These are phyloP conservation scores for Nixonia krombeini DNA, from an alignment of 1,140 invertebrate genomes.

Conservation along the genomic window DNA sequence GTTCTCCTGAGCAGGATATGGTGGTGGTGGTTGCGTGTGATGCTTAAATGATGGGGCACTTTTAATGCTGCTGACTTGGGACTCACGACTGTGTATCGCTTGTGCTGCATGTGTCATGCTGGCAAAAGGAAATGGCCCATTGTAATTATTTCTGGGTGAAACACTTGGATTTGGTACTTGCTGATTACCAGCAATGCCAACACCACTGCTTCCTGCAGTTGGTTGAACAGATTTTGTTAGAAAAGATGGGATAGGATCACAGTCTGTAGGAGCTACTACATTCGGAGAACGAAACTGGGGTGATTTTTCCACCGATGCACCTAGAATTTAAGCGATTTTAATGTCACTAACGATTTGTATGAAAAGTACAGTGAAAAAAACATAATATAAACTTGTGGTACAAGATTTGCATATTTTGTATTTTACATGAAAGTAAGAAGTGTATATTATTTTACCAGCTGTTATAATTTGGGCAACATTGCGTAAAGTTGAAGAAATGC, in stretches of 20 bases:
- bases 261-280: slow-evolving; percentile 85
- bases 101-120: slow-evolving; percentile 90
- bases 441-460: too few relatives aligned
- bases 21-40: slow-evolving; percentile 65
- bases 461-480: slow-evolving; percentile 69
- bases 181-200: slow-evolving; percentile 48
- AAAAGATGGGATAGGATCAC: slow-evolving; percentile 73
- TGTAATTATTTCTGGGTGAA: slow-evolving; percentile 71
- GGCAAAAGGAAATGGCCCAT: slow-evolving; percentile 85
- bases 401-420: too few relatives aligned
- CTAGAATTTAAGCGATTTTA: slow-evolving; percentile 40
- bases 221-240: slow-evolving; percentile 63
- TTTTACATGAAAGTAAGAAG: too few relatives aligned
- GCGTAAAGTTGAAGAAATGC: slow-evolving; percentile 62
- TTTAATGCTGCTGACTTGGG: slow-evolving; percentile 56
- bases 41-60: slow-evolving; percentile 71
- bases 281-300: slow-evolving; percentile 84
- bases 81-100: slow-evolving; percentile 72
- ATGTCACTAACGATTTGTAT: neutral
- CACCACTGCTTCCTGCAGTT: slow-evolving; percentile 49
- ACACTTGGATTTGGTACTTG: slow-evolving; percentile 50
- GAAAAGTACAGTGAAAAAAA: neutral
- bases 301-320: slow-evolving; percentile 62
- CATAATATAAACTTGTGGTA: too few relatives aligned
- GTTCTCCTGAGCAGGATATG: slow-evolving; percentile 66